Base-by-base conservation (phyloP, 2,113 vertebrate species). In the Regulus satrapa region DNA sequence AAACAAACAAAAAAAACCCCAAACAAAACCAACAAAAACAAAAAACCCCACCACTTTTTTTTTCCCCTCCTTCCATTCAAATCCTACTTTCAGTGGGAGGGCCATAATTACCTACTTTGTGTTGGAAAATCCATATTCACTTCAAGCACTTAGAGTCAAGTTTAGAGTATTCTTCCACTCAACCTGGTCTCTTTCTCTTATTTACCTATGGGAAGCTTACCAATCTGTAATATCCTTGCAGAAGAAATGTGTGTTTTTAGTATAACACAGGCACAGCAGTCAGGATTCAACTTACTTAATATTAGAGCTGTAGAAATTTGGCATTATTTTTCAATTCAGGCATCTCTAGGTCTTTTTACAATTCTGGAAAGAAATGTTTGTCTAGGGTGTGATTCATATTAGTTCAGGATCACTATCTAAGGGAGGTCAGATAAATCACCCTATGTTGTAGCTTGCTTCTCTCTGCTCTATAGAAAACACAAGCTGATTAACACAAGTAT, bases 401-500 rank as follows among this genome's bases (percentile, higher is more conserved):
- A 18, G 18, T 38, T 62, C 46, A 84, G 41, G 59, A 73, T 26
- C 0, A 0, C 24, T 55, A 25, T 26, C 19, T n/a, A 40, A 69
- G 34, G 24, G 28, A 80, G 54, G 58, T 69, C 36, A 73, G 31
- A 56, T 54, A 76, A 73, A 58, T 38, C 1, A 1, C 29, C 38
- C 9, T 36, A 3, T 61, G 38, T 6, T 26, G 12, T 43, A 14
- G 26, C 43, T 88, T 49, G 12, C 78, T 86, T 64, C n/a, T 52
- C 40, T 59, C 58, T 83, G 41, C 49, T 83, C 25, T 49, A 38
- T 38, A 66, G 55, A 80, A 84, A 40, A 12, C 34, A 21, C 49
- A 73, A 88, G 40, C 63, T 86, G 67, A 94, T 92, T 93, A 95
- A 54, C 63, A 86, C 63, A 71, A 90, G 80, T 62, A 85, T 24